phyloP scores from a whole-genome alignment of 2,797 vertebrate species.

The Pteronotus mesoamericanus region DNA sequence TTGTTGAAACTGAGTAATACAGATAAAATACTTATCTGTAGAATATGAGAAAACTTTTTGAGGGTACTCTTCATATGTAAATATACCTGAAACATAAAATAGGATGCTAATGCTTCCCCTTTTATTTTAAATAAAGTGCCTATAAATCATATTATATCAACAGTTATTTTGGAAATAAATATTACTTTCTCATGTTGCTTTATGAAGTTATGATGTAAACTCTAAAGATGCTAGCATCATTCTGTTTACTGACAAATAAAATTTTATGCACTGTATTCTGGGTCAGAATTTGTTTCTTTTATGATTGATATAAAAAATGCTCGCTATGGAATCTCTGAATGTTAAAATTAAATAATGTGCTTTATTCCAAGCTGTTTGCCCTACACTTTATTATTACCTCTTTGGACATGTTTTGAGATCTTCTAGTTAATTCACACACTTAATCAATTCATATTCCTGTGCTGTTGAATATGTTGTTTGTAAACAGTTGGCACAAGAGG shows the following conservation, averaged over 20 bases:
- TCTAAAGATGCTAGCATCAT: neutral
- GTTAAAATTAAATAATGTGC: neutral
- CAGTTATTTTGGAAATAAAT: neutral
- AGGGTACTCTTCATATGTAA: conserved; percentile 20
- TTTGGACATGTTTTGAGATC: neutral
- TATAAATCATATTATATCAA: neutral
- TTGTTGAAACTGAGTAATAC: conserved; percentile 15
- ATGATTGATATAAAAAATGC: too few relatives aligned
- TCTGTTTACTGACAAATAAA: neutral
- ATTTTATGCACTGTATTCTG: neutral
- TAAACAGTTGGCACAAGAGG: neutral
- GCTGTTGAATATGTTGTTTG: neutral
- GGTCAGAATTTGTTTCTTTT: neutral
- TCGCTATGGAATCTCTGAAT: neutral
- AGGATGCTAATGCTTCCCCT: neutral
- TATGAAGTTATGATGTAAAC: neutral
- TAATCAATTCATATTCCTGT: neutral
- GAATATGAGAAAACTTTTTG: neutral
- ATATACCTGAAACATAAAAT: neutral
- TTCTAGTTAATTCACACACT: neutral
- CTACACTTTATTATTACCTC: neutral
- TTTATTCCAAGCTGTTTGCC: neutral
- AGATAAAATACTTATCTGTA: neutral
- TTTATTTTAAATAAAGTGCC: neutral
- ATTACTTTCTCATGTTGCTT: neutral